A percentile compares a stretch with the other conserved stretches of the same genome.
These are phyloP conservation scores for Perccottus glenii DNA, from an alignment of 2,113 vertebrate genomes.

Conservation along the genomic window DNA sequence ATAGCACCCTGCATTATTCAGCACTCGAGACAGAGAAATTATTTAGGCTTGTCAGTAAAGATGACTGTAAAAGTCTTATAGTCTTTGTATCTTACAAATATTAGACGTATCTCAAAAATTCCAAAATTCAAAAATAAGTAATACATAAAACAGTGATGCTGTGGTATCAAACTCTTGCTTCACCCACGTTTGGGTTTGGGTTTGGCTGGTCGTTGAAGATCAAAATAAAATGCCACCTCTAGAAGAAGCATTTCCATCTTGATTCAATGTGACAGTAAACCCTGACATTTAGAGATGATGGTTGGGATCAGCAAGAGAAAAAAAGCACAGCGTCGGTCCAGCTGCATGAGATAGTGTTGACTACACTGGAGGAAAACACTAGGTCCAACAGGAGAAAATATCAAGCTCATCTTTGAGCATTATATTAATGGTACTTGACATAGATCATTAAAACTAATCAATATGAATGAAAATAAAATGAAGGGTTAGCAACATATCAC, in stretches of 20 bases:
- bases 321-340: neutral
- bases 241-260: neutral
- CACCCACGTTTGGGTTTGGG: too few species aligned
- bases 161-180: too few species aligned
- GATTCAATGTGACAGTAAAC: slow-evolving; percentile 3
- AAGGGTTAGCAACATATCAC: neutral
- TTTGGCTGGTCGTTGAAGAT: too few species aligned
- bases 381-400: neutral
- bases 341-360: neutral
- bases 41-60: too few species aligned
- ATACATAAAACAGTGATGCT: too few species aligned
- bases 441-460: neutral
- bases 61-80: neutral
- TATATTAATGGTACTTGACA: neutral
- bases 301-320: neutral
- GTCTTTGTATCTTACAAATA: too few species aligned
- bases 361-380: neutral
- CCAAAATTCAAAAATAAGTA: too few species aligned
- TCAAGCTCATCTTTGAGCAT: neutral
- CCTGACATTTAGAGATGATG: slow-evolving; percentile 27
- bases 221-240: slow-evolving; percentile 8
- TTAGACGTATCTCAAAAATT: too few species aligned
- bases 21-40: slow-evolving; percentile 28
- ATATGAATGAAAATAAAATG: neutral
- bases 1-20: slow-evolving; percentile 55